Conservation (phyloP, 37 sponge, comb jelly and placozoan species). For the Crambe crambe region DNA sequence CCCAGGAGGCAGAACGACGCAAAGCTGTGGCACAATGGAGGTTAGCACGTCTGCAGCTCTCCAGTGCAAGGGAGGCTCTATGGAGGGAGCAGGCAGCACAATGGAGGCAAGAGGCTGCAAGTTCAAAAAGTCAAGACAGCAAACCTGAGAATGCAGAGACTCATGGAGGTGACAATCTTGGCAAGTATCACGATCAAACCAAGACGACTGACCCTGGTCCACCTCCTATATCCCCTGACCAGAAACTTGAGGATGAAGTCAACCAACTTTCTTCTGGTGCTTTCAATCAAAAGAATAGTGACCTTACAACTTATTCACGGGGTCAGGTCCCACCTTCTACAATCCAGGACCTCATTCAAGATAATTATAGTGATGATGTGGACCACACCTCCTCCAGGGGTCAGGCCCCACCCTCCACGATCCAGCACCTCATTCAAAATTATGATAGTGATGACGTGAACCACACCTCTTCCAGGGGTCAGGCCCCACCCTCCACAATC, state of each 20-base stretch:
- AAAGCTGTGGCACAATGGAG: slow-evolving; percentile 65
- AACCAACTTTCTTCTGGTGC: no score
- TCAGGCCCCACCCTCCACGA: slow-evolving; percentile 19
- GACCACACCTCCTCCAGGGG: slow-evolving; percentile 23
- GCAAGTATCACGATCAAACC: no score
- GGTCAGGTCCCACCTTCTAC: neutral
- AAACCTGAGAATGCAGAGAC: no score
- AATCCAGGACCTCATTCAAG: slow-evolving; percentile 12
- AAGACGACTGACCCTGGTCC: neutral
- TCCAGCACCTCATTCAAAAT: slow-evolving; percentile 35
- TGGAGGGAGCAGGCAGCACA: no score
- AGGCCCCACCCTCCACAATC: slow-evolving; percentile 44
- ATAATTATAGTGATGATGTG: neutral
- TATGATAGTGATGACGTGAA: neutral
- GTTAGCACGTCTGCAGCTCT: slow-evolving; percentile 30
- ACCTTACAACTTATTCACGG: no score
- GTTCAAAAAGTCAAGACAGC: no score
- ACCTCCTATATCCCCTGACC: neutral
- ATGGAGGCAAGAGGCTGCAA: no score
- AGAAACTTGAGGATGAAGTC: no score
- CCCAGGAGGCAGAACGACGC: slow-evolving; percentile 49
- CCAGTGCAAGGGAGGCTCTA: neutral
- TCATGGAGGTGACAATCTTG: no score
- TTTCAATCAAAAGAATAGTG: no score
- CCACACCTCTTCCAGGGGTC: slow-evolving; percentile 41